Evolutionary conservation across 1,140 invertebrate genomes (phyloP).

Genomic region (Caenorhabditis inopinata): DNA sequence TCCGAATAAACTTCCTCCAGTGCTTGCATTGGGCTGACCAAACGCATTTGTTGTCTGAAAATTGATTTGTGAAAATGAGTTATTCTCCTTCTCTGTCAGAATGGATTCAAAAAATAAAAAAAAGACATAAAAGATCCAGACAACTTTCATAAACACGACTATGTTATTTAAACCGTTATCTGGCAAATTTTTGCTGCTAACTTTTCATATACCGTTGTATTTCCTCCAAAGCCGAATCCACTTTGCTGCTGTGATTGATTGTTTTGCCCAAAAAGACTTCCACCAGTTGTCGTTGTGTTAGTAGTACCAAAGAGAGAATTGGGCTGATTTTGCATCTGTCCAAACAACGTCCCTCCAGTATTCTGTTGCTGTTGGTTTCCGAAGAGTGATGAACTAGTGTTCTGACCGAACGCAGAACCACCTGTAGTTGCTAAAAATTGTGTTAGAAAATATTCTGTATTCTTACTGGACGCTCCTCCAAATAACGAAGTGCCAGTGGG

Average conservation of each 20-base stretch:
- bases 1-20: slow-evolving; percentile 27
- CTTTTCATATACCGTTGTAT: not conserved
- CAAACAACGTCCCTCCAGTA: not conserved
- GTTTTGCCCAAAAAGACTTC: not conserved
- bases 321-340: not conserved
- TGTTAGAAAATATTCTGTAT: no score
- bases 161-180: no score
- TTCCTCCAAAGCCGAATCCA: not conserved
- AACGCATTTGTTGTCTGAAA: not conserved
- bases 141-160: no score
- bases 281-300: slow-evolving; percentile 39
- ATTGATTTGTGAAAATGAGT: no score
- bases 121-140: no score
- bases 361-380: not conserved
- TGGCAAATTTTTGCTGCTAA: no score
- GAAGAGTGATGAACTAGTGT: not conserved
- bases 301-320: slow-evolving; percentile 56
- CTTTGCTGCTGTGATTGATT: not conserved
- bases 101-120: no score
- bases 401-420: slow-evolving; percentile 13
- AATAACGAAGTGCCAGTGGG: not conserved
- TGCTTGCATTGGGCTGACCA: slow-evolving; percentile 4
- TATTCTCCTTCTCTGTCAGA: no score
- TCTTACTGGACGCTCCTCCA: not conserved
- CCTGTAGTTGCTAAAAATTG: not conserved